Percentiles rank a stretch among this genome's conserved stretches.
Evolutionary conservation across 2,113 vertebrate species (phyloP).

Genomic region (Caranx ignobilis): DNA sequence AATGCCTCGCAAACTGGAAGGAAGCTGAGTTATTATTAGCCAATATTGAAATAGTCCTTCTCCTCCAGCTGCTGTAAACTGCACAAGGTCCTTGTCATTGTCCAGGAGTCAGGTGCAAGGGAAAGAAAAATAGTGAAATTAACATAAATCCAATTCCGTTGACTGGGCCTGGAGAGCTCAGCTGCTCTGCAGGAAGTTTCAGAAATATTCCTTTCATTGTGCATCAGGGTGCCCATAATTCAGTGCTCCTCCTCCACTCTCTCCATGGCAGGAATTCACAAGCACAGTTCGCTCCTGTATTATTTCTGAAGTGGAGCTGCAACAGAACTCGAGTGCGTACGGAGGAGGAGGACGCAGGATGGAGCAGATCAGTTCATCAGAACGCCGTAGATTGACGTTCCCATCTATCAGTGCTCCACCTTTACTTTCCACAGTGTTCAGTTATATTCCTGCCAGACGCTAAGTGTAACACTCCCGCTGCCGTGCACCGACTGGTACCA

Average conservation of each 20-base stretch:
- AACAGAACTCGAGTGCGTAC: not conserved
- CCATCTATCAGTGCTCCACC: not conserved
- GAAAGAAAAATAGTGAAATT: slow-evolving; percentile 64
- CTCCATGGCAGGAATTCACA: slow-evolving; percentile 57
- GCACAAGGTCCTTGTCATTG: slow-evolving; percentile 39
- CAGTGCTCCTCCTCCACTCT: slow-evolving; percentile 48
- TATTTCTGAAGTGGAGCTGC: slow-evolving; percentile 53
- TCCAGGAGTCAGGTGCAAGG: slow-evolving; percentile 72
- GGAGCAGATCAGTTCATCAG: slow-evolving; percentile 37
- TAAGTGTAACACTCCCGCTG: not conserved
- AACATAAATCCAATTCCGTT: slow-evolving; percentile 70
- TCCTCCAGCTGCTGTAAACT: slow-evolving; percentile 56
- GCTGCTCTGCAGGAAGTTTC: slow-evolving; percentile 69
- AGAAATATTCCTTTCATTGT: slow-evolving; percentile 66
- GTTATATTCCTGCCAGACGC: not conserved
- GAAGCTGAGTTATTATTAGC: slow-evolving; percentile 41
- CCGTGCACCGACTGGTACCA: slow-evolving; percentile 10
- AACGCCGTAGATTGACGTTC: slow-evolving; percentile 22
- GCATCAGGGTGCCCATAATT: slow-evolving; percentile 59
- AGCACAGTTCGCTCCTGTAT: slow-evolving; percentile 47
- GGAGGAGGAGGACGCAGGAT: slow-evolving; percentile 4
- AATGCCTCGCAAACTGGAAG: slow-evolving; percentile 28
- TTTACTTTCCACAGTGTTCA: not conserved
- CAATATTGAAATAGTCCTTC: slow-evolving; percentile 4
- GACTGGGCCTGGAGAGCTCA: slow-evolving; percentile 53